Evolutionary conservation across 1,140 invertebrate species (phyloP), one percentile per base, ranked within the genome.

Genomic region (Holcopasites calliopsidis): DNA sequence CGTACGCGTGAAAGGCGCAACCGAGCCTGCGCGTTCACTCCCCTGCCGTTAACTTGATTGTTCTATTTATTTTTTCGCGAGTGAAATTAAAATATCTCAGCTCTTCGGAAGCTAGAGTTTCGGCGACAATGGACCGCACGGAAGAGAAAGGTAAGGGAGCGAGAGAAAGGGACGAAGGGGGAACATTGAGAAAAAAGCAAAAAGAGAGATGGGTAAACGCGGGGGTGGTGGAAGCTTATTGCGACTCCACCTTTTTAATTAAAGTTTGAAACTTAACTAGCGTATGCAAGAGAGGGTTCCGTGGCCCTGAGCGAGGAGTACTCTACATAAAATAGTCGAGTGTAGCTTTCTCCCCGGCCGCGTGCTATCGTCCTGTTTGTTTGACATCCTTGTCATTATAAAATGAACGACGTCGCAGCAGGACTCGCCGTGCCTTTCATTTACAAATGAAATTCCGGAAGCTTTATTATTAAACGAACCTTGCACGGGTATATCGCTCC

Each of bases 171-270:
- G 18, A 42, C 4, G 1, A 58, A 47, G 1, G 13, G 38, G 31
- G 28, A 1, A 18, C n/a, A 6, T 21, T 11, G 52, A 33, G 28
- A 35, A 31, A 4, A 31, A 11, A 35, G 13, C 11, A 40, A 7
- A 60, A 11, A 35, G 23, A 47, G 6, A n/a, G n/a, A 77, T 38
- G 60, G 44, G 42, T 31, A 55, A 47, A 55, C 49, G 50, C 49
- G 49, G 49, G 61, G 60, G 33, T 52, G 66, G 65, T 61, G 75
- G 66, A 76, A 75, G 76, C 81, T 72, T 83, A 84, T 78, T 76
- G 86, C 73, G 72, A 75, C 78, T 79, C 77, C 78, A 81, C 85
- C 85, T 88, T 88, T 88, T 88, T 88, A 89, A 88, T 88, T 89
- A 88, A 88, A 89, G 83, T 88, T 89, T 82, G 85, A 84, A 85